Conservation (phyloP, 1,140 invertebrate species). For the Trichoplusia ni region DNA sequence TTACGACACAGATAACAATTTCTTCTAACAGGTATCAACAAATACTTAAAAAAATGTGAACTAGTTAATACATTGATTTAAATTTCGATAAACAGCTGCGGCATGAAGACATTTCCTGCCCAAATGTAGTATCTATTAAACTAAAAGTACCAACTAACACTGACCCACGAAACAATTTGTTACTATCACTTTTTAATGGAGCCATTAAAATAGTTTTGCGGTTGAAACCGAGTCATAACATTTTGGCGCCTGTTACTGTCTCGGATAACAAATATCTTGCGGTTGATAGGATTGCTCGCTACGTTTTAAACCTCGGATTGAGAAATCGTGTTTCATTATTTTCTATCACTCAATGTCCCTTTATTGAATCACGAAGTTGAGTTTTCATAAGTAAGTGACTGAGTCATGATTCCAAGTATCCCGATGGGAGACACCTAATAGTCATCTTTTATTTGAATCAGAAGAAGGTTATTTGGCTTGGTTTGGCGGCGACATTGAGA, state of each 20-base stretch:
- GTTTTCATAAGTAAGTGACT: constrained; percentile 37
- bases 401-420: constrained; percentile 39
- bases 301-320: constrained; percentile 45
- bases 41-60: constrained; percentile 18
- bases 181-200: constrained; percentile 75
- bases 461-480: constrained; percentile 32
- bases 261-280: constrained; percentile 63
- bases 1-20: constrained; percentile 1
- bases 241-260: constrained; percentile 61
- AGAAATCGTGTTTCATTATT: constrained; percentile 58
- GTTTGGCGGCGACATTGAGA: constrained; percentile 37
- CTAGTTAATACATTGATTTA: constrained; percentile 22
- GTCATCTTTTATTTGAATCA: constrained; percentile 26
- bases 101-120: constrained; percentile 47
- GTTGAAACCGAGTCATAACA: constrained; percentile 56
- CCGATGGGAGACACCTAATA: constrained; percentile 5
- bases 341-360: constrained; percentile 47
- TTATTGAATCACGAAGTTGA: constrained; percentile 33
- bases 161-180: constrained; percentile 61
- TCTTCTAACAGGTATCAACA: constrained; percentile 3
- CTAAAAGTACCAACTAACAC: constrained; percentile 28
- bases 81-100: constrained; percentile 32
- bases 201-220: constrained; percentile 70
- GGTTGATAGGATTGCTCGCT: constrained; percentile 47
- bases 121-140: constrained; percentile 27